Evolutionary conservation across 2,888 invertebrate species (phyloP).

Genomic region (Coleophora flavipennella): DNA sequence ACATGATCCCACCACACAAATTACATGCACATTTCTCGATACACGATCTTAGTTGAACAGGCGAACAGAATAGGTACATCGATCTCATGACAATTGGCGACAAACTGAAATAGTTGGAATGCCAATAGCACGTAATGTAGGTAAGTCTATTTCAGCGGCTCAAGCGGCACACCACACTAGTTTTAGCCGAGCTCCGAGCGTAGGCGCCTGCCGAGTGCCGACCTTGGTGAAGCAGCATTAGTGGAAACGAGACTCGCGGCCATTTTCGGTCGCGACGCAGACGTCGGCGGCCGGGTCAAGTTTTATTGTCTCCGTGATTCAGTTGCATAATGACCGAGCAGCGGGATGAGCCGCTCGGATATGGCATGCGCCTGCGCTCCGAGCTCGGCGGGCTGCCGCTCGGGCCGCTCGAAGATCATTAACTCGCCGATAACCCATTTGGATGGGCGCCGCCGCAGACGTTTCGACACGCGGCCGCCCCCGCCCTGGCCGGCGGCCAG

Average conservation of each 20-base stretch:
- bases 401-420: constrained; percentile 53
- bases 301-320: constrained; percentile 63
- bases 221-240: constrained; percentile 55
- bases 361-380: constrained; percentile 37
- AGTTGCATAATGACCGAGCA: constrained; percentile 56
- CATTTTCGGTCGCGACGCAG: constrained; percentile 65
- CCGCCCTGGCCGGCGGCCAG: constrained; percentile 44
- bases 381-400: constrained; percentile 21
- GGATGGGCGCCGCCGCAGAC: constrained; percentile 53
- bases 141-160: constrained; percentile 55
- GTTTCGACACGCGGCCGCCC: constrained; percentile 47
- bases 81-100: constrained; percentile 39
- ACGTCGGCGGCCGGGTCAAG: constrained; percentile 55
- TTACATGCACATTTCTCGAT: constrained; percentile 35
- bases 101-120: constrained; percentile 59
- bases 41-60: constrained; percentile 30
- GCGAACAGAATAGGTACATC: constrained; percentile 29
- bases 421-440: constrained; percentile 61
- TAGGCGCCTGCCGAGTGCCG: constrained; percentile 59
- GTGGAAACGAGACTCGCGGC: constrained; percentile 62
- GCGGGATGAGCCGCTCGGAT: constrained; percentile 43
- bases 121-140: constrained; percentile 54
- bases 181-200: constrained; percentile 59
- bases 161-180: constrained; percentile 50
- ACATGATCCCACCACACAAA: constrained; percentile 24